These are phyloP conservation scores for Oreocharis arfaki DNA, from an alignment of 2,113 vertebrate species.

Conservation along the genomic window DNA sequence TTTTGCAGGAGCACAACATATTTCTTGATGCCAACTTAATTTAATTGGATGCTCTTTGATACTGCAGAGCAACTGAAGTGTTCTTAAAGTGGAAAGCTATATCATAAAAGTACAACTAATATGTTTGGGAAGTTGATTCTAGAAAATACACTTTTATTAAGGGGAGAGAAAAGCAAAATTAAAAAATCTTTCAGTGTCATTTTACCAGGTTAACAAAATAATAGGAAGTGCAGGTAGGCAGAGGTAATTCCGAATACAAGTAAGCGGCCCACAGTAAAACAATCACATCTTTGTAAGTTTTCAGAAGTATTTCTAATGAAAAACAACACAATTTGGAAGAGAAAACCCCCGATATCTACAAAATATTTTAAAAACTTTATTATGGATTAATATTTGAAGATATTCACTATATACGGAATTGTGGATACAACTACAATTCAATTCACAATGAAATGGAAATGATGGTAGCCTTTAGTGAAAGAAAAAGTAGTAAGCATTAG, in stretches of 20 bases:
- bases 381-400: neutral
- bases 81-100: slow-evolving; percentile 38
- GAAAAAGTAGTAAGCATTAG: neutral
- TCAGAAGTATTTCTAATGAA: neutral
- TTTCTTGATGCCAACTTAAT: slow-evolving; percentile 54
- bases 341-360: accelerated
- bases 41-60: slow-evolving; percentile 63
- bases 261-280: accelerated
- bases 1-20: slow-evolving; percentile 65
- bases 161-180: neutral
- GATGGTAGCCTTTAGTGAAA: neutral
- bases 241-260: neutral
- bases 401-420: neutral
- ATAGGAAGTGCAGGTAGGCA: neutral
- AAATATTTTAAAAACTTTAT: neutral
- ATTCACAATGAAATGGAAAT: neutral
- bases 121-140: neutral
- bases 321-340: neutral
- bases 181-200: neutral
- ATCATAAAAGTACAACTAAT: slow-evolving; percentile 41
- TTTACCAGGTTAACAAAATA: neutral
- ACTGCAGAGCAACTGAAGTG: slow-evolving; percentile 31
- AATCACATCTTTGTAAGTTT: neutral
- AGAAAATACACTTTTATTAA: neutral
- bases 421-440: neutral